Evolutionary conservation across 2,888 invertebrate genomes (phyloP), one percentile per base, ranked within the genome.

Genomic region (Napeogenes sylphis): DNA sequence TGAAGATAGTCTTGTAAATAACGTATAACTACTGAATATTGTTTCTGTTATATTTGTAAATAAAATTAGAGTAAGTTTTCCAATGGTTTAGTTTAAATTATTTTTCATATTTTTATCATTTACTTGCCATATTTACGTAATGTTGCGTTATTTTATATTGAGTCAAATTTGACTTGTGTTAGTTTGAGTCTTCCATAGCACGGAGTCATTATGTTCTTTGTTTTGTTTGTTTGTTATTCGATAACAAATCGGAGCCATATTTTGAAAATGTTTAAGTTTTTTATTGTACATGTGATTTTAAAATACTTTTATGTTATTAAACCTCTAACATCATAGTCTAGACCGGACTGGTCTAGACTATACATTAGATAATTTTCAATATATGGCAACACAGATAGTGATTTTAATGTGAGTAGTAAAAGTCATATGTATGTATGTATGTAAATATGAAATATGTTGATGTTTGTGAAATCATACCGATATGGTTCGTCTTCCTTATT

Each of bases 21-120:
- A 64, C 65, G 62, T 72, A 71, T 4, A 62, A 69, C 69, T 66
- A 68, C 67, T 70, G 75, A 76, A 73, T 79, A 77, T 82, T 86
- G 82, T 87, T 86, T 84, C 83, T 87, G 87, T 88, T 89, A 83
- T 81, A 76, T 80, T 72, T 87, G 88, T 89, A 89, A 85, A 90
- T 89, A 77, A 77, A 77, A 78, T 80, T 80, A 78, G 68, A 73
- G 80, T 81, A 82, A 80, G 78, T 82, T 84, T 87, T 89, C 87
- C 87, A 87, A 86, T 84, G 83, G 81, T 82, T 83, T 87, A 87
- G 83, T 82, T 82, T 82, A 85, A 82, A 83, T 85, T 86, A 84
- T 86, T 80, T 82, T 84, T 81, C 79, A 84, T 87, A 82, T 85
- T 86, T 84, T 84, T 80, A 84, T 82, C 79, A 80, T 82, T 81